Conservation (phyloP, 2,113 vertebrate species). For the Corythoichthys haematopterus region DNA sequence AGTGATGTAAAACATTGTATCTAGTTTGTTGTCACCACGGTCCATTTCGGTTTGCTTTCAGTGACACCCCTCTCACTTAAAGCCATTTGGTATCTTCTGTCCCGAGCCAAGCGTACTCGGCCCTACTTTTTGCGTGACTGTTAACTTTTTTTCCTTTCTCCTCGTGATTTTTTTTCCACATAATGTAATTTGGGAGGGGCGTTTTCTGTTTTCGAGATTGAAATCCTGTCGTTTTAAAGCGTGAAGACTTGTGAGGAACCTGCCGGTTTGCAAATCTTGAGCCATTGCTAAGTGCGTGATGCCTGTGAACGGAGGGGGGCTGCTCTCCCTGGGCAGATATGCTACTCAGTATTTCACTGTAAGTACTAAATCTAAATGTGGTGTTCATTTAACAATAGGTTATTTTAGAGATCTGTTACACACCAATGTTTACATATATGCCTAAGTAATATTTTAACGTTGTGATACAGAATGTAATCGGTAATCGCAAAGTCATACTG, state of each 20-base stretch:
- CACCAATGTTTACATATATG: background rate
- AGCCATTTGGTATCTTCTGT: constrained; percentile 35
- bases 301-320: constrained; percentile 61
- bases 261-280: constrained; percentile 9
- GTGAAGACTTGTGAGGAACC: background rate
- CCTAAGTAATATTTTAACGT: background rate
- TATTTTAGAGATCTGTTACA: no score
- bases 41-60: background rate
- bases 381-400: no score
- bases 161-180: background rate
- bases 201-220: background rate
- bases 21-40: background rate
- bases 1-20: background rate
- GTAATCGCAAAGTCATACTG: background rate
- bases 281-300: constrained; percentile 62
- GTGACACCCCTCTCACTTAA: background rate
- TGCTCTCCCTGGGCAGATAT: constrained; percentile 57
- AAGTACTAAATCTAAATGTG: constrained; percentile 16
- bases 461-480: background rate
- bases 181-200: background rate
- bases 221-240: background rate
- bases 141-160: constrained; percentile 8
- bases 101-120: constrained; percentile 30
- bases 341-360: constrained; percentile 50
- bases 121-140: constrained; percentile 28